phyloP scores from a whole-genome alignment of 2,113 vertebrate species.

The Lampris megalopsis region DNA sequence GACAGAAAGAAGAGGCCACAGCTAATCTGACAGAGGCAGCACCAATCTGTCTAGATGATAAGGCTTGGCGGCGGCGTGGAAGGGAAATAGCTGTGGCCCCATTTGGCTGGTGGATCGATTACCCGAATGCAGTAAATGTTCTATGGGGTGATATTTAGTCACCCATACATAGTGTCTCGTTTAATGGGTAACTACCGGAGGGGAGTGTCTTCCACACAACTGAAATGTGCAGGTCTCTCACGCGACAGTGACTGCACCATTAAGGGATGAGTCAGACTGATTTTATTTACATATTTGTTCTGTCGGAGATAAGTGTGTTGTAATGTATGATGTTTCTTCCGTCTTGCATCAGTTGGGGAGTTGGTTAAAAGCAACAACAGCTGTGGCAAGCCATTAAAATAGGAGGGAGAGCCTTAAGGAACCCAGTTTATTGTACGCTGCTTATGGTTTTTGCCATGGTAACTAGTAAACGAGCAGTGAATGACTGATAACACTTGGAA shows the following conservation, averaged over 20 bases:
- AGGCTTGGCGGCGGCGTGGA: not conserved
- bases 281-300: not conserved
- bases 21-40: conserved; percentile 12
- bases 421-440: not conserved
- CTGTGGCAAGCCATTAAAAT: not conserved
- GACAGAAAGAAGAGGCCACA: not conserved
- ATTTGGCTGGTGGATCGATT: not conserved
- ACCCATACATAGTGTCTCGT: too few species aligned
- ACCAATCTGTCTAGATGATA: not conserved
- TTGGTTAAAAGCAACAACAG: not conserved
- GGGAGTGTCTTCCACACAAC: not conserved
- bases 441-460: not conserved
- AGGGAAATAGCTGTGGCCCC: not conserved
- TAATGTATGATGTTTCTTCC: not conserved
- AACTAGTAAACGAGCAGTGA: not conserved
- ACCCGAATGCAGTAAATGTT: too few species aligned
- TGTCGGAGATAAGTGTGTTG: not conserved
- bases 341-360: conserved; percentile 42
- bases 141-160: too few species aligned
- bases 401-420: not conserved
- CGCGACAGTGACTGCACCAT: conserved; percentile 1
- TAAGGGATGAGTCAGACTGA: not conserved
- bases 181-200: too few species aligned
- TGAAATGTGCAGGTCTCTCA: not conserved
- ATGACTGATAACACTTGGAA: not conserved